These are phyloP conservation scores for Hymenopus coronatus DNA, from an alignment of 2,888 invertebrate genomes.

Conservation along the genomic window DNA sequence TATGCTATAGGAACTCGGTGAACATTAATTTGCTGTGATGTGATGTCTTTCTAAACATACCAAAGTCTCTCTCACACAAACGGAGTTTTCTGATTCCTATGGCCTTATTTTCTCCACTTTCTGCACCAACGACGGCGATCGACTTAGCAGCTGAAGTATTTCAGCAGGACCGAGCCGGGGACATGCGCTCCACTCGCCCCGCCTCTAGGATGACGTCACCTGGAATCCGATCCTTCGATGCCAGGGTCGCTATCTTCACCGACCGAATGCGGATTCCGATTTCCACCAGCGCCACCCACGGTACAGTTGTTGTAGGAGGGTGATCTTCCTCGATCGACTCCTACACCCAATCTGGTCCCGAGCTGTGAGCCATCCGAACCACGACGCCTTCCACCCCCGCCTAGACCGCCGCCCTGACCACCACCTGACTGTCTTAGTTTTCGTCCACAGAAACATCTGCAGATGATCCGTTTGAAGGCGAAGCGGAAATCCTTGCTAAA, in stretches of 20 bases:
- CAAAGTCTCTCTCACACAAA: background rate
- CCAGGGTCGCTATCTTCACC: slow-evolving; percentile 57
- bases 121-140: background rate
- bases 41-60: background rate
- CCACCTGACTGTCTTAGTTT: background rate
- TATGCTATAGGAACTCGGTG: no score
- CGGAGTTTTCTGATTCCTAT: background rate
- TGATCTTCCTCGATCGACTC: slow-evolving; percentile 14
- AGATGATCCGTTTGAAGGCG: slow-evolving; percentile 87
- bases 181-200: background rate
- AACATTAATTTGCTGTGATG: background rate
- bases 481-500: slow-evolving; percentile 94
- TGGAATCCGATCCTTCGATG: slow-evolving; percentile 52
- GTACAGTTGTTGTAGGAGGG: slow-evolving; percentile 20
- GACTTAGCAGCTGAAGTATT: background rate
- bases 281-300: background rate
- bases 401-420: background rate
- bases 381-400: slow-evolving; percentile 29
- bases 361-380: slow-evolving; percentile 42
- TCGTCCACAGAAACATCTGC: slow-evolving; percentile 37
- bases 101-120: background rate
- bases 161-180: background rate
- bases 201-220: slow-evolving; percentile 49
- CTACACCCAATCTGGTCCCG: slow-evolving; percentile 47
- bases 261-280: slow-evolving; percentile 43